Percentiles rank a stretch among this genome's conserved stretches.
phyloP scores from a whole-genome alignment of 2,113 vertebrate species.

The Trichomycterus rosablanca region DNA sequence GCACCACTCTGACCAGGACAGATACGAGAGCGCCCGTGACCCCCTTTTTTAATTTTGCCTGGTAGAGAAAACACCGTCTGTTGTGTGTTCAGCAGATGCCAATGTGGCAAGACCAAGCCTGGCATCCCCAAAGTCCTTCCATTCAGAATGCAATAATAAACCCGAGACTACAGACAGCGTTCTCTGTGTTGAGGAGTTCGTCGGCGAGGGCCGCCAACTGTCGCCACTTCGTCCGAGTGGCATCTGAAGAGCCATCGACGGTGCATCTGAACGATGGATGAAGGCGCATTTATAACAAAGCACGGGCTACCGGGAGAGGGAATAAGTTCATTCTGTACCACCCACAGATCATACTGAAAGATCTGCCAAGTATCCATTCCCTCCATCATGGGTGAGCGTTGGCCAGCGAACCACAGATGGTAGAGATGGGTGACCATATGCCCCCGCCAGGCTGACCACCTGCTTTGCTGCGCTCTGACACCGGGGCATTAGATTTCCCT shows the following conservation, averaged over 20 bases:
- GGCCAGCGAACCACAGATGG: conserved; percentile 34
- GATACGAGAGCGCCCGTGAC: too few relatives aligned
- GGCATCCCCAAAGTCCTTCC: too few relatives aligned
- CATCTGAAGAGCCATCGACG: conserved; percentile 20
- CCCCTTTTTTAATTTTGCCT: too few relatives aligned
- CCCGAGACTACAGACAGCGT: too few relatives aligned
- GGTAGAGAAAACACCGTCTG: too few relatives aligned
- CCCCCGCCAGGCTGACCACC: conserved; percentile 36
- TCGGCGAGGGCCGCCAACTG: conserved; percentile 36
- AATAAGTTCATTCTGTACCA: conserved; percentile 36
- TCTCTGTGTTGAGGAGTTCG: conserved; percentile 18
- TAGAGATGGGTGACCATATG: conserved; percentile 32
- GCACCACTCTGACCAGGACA: too few relatives aligned
- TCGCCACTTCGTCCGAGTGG: conserved; percentile 28
- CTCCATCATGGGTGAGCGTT: conserved; percentile 40
- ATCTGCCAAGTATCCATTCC: conserved; percentile 42
- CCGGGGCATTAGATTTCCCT: conserved; percentile 26
- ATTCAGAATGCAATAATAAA: background rate
- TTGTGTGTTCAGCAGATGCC: too few relatives aligned
- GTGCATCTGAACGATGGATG: conserved; percentile 47
- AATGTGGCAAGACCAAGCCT: too few relatives aligned
- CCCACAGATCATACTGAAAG: conserved; percentile 32
- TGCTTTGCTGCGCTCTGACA: conserved; percentile 27
- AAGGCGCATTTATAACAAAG: conserved; percentile 50
- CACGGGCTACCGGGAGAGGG: conserved; percentile 40